These are phyloP conservation scores for Seriola rivoliana DNA, from an alignment of 2,113 vertebrate species.

Conservation along the genomic window DNA sequence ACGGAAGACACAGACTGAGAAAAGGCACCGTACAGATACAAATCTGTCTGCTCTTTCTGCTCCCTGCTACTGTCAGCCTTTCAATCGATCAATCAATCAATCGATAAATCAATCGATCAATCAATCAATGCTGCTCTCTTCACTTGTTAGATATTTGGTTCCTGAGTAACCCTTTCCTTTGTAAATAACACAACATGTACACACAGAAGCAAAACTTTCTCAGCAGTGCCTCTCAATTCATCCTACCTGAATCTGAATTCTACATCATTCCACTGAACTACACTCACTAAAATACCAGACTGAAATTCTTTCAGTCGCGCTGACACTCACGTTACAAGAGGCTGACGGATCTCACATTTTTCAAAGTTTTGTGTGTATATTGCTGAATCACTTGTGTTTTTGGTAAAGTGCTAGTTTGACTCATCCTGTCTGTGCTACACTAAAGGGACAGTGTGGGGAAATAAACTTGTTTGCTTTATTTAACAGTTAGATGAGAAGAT, in stretches of 20 bases:
- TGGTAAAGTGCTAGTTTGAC: neutral
- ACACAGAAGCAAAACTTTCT: neutral
- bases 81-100: neutral
- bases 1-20: constrained; percentile 25
- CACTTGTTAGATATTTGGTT: neutral
- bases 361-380: neutral
- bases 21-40: constrained; percentile 21
- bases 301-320: neutral
- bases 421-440: neutral
- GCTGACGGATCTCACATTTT: neutral
- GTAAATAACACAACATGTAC: neutral
- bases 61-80: neutral
- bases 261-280: neutral
- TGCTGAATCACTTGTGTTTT: neutral
- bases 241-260: too few species aligned
- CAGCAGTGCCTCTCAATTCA: neutral
- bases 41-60: neutral
- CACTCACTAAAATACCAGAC: too few species aligned
- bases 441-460: neutral
- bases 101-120: neutral
- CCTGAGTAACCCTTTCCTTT: neutral
- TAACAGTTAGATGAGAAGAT: neutral
- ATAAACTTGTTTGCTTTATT: neutral
- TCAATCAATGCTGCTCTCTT: neutral
- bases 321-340: neutral